These are phyloP conservation scores for Fratercula arctica DNA, from an alignment of 2,797 vertebrate species.

Conservation along the genomic window DNA sequence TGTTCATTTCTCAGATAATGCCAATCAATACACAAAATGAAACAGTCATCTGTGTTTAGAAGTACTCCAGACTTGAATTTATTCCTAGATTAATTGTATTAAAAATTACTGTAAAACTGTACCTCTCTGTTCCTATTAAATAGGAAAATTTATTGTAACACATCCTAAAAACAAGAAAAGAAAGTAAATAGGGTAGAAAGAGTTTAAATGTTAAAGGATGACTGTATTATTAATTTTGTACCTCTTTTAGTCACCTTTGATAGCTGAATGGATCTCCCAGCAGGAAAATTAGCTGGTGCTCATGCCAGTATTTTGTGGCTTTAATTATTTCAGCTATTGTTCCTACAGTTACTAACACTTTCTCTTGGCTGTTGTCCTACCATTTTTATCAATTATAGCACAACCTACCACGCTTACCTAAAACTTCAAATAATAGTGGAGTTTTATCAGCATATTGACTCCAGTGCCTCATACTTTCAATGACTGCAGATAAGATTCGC, in stretches of 20 bases:
- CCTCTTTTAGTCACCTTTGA: background rate
- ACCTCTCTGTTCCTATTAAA: background rate
- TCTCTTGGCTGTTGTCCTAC: background rate
- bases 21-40: background rate
- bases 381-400: background rate
- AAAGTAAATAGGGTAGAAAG: background rate
- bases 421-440: conserved; percentile 88
- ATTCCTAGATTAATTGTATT: background rate
- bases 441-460: conserved; percentile 84
- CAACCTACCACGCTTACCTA: conserved; percentile 78
- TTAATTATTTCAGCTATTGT: background rate
- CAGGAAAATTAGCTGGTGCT: background rate
- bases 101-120: background rate
- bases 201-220: background rate
- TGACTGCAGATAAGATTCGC: conserved; percentile 88
- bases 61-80: background rate
- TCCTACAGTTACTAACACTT: background rate
- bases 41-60: background rate
- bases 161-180: background rate
- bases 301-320: background rate
- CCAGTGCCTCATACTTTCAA: conserved; percentile 93
- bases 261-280: background rate
- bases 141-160: background rate
- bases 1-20: background rate
- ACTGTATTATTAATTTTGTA: background rate